phyloP scores from a whole-genome alignment of 2,888 invertebrate genomes.

The Stegana nigrithorax region DNA sequence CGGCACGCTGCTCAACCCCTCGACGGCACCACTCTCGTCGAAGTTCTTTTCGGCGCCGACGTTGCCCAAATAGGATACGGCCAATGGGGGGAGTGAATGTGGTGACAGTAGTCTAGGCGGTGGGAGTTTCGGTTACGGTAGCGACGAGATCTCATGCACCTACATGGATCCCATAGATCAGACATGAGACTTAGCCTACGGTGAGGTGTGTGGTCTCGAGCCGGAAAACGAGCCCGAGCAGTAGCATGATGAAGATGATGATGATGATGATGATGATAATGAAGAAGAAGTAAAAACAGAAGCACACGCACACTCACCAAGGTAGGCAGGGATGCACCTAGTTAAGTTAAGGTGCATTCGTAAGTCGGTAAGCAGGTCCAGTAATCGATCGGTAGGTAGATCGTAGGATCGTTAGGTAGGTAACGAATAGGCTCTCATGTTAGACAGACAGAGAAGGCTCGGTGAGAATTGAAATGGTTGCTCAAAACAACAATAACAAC shows the following conservation, averaged over 20 bases:
- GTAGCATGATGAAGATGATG: too few species aligned
- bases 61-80: conserved; percentile 68
- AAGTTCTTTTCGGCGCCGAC: conserved; percentile 68
- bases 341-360: too few species aligned
- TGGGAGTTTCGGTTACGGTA: conserved; percentile 52
- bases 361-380: too few species aligned
- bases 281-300: conserved; percentile 19
- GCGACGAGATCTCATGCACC: conserved; percentile 64
- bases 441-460: too few species aligned
- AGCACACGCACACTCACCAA: conserved; percentile 24
- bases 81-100: conserved; percentile 57
- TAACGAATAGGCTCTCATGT: too few species aligned
- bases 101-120: conserved; percentile 16
- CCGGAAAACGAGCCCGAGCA: too few species aligned
- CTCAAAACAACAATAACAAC: too few species aligned
- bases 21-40: conserved; percentile 66
- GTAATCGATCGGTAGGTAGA: too few species aligned
- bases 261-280: too few species aligned
- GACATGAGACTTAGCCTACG: conserved; percentile 60
- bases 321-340: neutral
- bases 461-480: too few species aligned
- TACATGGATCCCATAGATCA: conserved; percentile 66
- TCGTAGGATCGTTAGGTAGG: too few species aligned
- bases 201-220: conserved; percentile 56
- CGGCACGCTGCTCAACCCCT: conserved; percentile 60